Percentiles rank a stretch among this genome's conserved stretches.
Evolutionary conservation across 53 echinoderm and acorn worm genomes (phyloP).

Genomic region (Antedon mediterranea): DNA sequence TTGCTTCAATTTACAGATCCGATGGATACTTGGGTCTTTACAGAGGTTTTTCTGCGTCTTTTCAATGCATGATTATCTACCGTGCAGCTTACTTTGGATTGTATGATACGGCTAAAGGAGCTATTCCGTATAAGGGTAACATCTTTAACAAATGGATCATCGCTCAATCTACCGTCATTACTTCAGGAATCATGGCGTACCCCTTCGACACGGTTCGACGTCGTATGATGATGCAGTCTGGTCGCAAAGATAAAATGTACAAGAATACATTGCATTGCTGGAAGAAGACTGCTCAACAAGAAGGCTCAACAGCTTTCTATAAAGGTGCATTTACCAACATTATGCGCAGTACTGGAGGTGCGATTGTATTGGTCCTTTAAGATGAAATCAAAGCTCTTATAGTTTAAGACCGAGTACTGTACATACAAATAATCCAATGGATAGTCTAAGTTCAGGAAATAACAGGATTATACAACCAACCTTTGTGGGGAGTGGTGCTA

Average conservation of each 20-base stretch:
- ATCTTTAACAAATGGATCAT: constrained; percentile 69
- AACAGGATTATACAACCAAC: too few species aligned
- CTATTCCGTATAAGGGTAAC: constrained; percentile 55
- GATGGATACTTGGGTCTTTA: constrained; percentile 71
- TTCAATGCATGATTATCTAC: constrained; percentile 98
- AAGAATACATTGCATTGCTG: constrained; percentile 86
- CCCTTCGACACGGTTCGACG: constrained; percentile 93
- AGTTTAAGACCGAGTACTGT: background rate
- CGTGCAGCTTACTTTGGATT: constrained; percentile 90
- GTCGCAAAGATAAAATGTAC: constrained; percentile 79
- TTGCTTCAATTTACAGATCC: constrained; percentile 15
- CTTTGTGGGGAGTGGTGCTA: too few species aligned
- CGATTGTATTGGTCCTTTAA: constrained; percentile 80
- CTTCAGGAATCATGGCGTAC: constrained; percentile 68
- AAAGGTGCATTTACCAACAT: constrained; percentile 94
- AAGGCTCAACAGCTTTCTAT: constrained; percentile 77
- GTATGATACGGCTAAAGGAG: constrained; percentile 73
- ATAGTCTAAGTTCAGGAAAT: too few species aligned
- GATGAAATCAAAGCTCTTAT: constrained; percentile 58
- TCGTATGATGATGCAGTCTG: constrained; percentile 98
- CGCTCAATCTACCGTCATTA: constrained; percentile 71
- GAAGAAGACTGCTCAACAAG: constrained; percentile 71
- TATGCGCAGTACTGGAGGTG: constrained; percentile 86
- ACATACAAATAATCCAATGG: too few species aligned
- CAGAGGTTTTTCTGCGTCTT: constrained; percentile 79